Conservation (phyloP, 2,113 vertebrate species). For the Lota lota region DNA sequence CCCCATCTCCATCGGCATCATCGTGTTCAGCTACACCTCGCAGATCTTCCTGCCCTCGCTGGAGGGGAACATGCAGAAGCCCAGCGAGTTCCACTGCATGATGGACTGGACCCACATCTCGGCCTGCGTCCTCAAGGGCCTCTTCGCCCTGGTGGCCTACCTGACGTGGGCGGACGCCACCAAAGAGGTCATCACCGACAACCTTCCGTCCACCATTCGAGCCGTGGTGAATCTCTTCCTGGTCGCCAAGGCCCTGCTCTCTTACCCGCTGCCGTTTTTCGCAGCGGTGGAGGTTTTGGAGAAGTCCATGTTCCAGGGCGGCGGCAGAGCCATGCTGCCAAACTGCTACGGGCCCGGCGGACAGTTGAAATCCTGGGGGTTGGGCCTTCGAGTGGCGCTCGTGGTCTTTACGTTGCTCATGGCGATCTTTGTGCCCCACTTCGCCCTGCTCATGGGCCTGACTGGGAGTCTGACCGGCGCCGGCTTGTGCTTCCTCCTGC, state of each 20-base stretch:
- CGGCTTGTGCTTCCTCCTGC: conserved; percentile 92
- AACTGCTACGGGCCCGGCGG: conserved; percentile 87
- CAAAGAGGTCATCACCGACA: conserved; percentile 97
- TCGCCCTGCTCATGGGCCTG: conserved; percentile 95
- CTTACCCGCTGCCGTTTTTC: conserved; percentile 93
- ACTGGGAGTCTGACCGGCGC: conserved; percentile 96
- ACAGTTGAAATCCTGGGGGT: conserved; percentile 89
- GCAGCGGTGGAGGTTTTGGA: conserved; percentile 95
- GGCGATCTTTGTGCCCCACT: conserved; percentile 96
- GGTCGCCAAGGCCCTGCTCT: conserved; percentile 91
- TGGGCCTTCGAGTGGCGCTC: conserved; percentile 83
- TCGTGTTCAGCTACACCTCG: conserved; percentile 99
- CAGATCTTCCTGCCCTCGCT: conserved; percentile 97
- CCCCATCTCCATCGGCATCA: conserved; percentile 96
- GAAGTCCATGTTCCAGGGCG: conserved; percentile 90
- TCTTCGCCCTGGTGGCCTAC: conserved; percentile 93
- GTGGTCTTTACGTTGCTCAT: conserved; percentile 95
- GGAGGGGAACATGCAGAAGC: conserved; percentile 95
- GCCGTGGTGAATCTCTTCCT: conserved; percentile 95
- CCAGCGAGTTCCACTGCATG: conserved; percentile 95
- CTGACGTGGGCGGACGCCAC: conserved; percentile 96
- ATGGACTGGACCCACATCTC: conserved; percentile 98
- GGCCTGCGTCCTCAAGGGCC: conserved; percentile 93
- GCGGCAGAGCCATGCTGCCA: conserved; percentile 83
- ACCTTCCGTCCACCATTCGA: conserved; percentile 91